Evolutionary conservation across 2,888 invertebrate genomes (phyloP).

Genomic region (Isotomurus palustris): DNA sequence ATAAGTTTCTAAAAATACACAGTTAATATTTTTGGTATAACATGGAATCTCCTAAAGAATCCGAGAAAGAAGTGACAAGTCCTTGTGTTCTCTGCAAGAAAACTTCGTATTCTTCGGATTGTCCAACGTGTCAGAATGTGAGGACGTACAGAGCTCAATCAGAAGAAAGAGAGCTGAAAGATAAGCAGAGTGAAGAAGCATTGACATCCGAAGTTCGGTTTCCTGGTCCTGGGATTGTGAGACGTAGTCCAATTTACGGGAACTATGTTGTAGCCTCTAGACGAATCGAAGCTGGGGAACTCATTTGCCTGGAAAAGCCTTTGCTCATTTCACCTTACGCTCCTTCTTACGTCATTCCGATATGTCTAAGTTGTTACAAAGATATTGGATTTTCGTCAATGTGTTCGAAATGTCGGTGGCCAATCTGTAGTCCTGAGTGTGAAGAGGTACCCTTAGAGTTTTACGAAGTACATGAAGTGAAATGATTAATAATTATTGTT

Average conservation of each 20-base stretch:
- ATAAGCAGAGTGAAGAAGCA: not conserved
- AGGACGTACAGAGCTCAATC: not conserved
- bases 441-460: conserved; percentile 27
- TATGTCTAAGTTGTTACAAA: conserved; percentile 26
- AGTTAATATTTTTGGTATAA: too few relatives aligned
- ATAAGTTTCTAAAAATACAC: too few relatives aligned
- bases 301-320: conserved; percentile 23
- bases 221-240: conserved; percentile 26
- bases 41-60: too few relatives aligned
- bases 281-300: conserved; percentile 23
- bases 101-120: not conserved
- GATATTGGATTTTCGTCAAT: conserved; percentile 23
- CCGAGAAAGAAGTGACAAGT: too few relatives aligned
- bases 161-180: not conserved
- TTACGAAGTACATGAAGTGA: conserved; percentile 18
- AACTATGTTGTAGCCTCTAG: conserved; percentile 35
- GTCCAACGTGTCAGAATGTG: not conserved
- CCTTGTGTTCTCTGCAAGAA: not conserved
- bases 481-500: not conserved
- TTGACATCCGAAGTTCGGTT: conserved; percentile 6
- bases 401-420: conserved; percentile 30
- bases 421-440: conserved; percentile 22
- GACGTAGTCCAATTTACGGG: conserved; percentile 24
- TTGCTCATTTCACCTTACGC: conserved; percentile 21
- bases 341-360: conserved; percentile 24